Base-by-base conservation (phyloP, 2,113 vertebrate species). In the Etheostoma cragini region DNA sequence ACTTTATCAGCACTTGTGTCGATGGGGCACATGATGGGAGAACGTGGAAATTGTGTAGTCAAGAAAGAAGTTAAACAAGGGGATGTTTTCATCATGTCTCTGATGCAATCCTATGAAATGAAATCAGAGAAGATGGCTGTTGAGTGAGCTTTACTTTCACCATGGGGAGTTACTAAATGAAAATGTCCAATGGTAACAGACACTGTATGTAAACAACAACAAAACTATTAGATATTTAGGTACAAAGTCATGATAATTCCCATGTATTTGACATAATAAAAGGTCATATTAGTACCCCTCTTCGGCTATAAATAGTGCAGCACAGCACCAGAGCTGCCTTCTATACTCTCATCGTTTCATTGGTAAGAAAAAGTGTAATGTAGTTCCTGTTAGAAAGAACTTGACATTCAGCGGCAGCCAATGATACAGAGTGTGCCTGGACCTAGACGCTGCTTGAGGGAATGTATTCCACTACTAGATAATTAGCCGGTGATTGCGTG, bases 401-500 rank as follows among this genome's bases (percentile, higher is more conserved):
- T 83, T 90, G 85, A 86, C 86, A 89, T 89, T 88, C 81, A 87
- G 70, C 81, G 5, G 46, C 46, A 76, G 74, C 74, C 80, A 71
- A 38, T 86, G 81, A 83, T 86, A 86, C 56, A 84, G 58, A 45
- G 45, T 46, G 54, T 65, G 76, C 71, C 63, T 83, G 80, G 80
- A 92, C 84, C 71, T 74, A 56, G 64, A 80, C n/a, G 42, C 46
- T 72, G 88, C 84, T 89, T 76, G 42, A 87, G 80, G 88, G 83
- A 85, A 89, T 72, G 63, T 81, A 87, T 88, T 90, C 83, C 79
- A 81, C 73, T 56, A 65, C 77, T 68, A 84, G 81, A 90, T 93
- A 90, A 93, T 93, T 91, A 90, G 86, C 75, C 49, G 42, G 82
- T 85, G 87, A 92, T 89, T 90, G 85, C 66, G 6, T 82, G 81